Evolutionary conservation across 2,113 vertebrate species (phyloP).

Genomic region (Lathamus discolor): DNA sequence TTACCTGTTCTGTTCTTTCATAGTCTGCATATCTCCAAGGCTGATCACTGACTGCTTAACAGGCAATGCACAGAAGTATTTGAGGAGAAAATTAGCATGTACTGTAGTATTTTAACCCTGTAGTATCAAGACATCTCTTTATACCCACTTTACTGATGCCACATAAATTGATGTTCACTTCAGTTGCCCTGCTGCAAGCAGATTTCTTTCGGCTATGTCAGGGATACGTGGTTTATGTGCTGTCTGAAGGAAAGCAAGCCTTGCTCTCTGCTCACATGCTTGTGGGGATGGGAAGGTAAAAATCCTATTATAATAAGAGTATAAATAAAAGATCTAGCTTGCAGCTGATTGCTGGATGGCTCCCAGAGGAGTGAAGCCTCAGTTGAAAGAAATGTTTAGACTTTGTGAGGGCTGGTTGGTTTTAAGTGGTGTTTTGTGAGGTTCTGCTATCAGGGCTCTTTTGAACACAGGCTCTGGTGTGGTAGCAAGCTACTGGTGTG

Average conservation of each 20-base stretch:
- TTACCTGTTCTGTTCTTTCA: not conserved
- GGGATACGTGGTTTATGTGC: not conserved
- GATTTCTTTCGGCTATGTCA: not conserved
- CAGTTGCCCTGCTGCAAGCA: not conserved
- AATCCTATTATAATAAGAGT: not conserved
- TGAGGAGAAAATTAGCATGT: not conserved
- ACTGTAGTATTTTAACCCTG: not conserved
- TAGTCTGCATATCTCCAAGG: not conserved
- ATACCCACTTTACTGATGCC: not conserved
- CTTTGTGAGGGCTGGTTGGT: not conserved
- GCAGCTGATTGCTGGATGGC: not conserved
- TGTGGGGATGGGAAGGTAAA: not conserved
- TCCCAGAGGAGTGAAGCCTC: not conserved
- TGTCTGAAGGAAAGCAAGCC: not conserved
- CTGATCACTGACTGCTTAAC: not conserved
- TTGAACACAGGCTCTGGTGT: not conserved
- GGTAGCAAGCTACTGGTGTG: not conserved
- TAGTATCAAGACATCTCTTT: not conserved
- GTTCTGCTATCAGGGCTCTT: not conserved
- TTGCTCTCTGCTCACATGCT: fast-evolving
- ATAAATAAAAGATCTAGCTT: not conserved
- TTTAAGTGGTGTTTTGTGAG: not conserved
- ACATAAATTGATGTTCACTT: not conserved
- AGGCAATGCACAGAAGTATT: not conserved
- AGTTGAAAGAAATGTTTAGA: not conserved